These are phyloP conservation scores for Eulimnadia texana DNA, from an alignment of 1,140 invertebrate genomes.

Conservation along the genomic window DNA sequence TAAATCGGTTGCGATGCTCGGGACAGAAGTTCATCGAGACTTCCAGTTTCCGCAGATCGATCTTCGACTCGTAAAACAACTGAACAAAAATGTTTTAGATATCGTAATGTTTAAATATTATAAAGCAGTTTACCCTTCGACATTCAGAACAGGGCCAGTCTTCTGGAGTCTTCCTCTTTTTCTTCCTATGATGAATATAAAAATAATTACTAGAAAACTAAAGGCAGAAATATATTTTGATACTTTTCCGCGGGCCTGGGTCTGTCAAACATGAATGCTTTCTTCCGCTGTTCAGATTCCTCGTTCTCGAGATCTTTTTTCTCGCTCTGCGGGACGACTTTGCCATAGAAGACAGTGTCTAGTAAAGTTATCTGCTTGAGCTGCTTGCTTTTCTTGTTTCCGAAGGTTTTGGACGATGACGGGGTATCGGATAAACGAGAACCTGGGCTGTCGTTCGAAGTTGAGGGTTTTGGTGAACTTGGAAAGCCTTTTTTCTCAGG, in stretches of 20 bases:
- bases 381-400: background rate
- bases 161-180: background rate
- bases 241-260: too few relatives aligned
- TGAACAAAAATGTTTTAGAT: background rate
- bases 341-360: background rate
- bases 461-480: background rate
- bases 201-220: too few relatives aligned
- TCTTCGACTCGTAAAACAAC: background rate
- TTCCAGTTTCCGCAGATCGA: background rate
- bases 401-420: background rate
- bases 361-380: background rate
- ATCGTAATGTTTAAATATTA: background rate
- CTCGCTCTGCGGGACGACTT: too few relatives aligned
- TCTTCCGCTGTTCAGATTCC: too few relatives aligned
- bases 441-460: background rate
- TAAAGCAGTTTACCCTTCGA: background rate
- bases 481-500: background rate
- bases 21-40: constrained; percentile 7
- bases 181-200: background rate
- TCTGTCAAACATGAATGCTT: too few relatives aligned
- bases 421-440: background rate
- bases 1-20: background rate
- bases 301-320: too few relatives aligned
- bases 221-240: too few relatives aligned
- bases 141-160: background rate